Percentiles rank a stretch among this genome's conserved stretches.
Evolutionary conservation across 2,113 vertebrate species (phyloP).

Genomic region (Genyomyrus donnyi): DNA sequence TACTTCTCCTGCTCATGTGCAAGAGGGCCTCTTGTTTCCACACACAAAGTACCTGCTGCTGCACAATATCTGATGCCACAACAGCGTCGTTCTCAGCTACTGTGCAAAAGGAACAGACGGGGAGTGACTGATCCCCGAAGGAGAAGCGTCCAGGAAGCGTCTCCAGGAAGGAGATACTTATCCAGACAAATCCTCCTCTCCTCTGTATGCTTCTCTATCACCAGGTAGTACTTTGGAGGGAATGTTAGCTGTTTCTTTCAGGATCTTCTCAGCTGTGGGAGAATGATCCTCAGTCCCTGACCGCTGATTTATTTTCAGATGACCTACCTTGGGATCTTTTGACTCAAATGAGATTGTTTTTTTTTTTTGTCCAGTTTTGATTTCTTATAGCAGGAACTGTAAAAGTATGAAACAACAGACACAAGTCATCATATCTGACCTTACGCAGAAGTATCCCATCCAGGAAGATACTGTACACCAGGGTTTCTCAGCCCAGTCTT

Average conservation of each 20-base stretch:
- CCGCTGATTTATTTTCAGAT: not conserved
- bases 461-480: not conserved
- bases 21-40: not conserved
- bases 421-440: not conserved
- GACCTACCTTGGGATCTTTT: not conserved
- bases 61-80: not conserved
- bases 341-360: not conserved
- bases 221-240: not conserved
- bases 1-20: too few relatives aligned
- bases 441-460: not conserved
- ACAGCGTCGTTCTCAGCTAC: not conserved
- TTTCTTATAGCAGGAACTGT: not conserved
- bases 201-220: not conserved
- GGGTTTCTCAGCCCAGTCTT: too few relatives aligned
- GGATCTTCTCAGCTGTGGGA: not conserved
- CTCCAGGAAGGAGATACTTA: not conserved
- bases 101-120: not conserved
- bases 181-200: not conserved
- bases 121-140: not conserved
- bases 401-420: not conserved
- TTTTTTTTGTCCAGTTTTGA: not conserved
- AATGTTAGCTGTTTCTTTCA: not conserved
- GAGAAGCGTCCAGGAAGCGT: too few relatives aligned
- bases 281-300: not conserved
- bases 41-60: not conserved